Evolutionary conservation across 2,888 invertebrate genomes (phyloP), one percentile per base, ranked within the genome.

Genomic region (Nesidiocoris tenuis): DNA sequence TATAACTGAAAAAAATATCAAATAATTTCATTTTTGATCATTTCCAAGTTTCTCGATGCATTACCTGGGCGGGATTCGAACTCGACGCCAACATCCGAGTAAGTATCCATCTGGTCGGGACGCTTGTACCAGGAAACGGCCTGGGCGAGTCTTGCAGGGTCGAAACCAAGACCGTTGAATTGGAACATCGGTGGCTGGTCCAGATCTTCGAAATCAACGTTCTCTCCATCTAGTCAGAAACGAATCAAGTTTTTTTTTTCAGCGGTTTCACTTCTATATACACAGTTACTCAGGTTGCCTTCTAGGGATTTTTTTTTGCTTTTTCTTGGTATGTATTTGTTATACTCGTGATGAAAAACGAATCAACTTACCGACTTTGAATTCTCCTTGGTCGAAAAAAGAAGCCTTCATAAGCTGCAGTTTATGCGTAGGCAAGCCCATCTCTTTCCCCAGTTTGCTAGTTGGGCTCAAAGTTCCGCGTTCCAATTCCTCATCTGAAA

Each of bases 331-430:
- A n/a, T n/a, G n/a, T n/a, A n/a, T n/a, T n/a, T n/a, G n/a, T n/a
- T n/a, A n/a, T n/a, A n/a, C n/a, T n/a, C n/a, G n/a, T n/a, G n/a
- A n/a, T n/a, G n/a, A n/a, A n/a, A n/a, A n/a, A n/a, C n/a, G n/a
- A n/a, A n/a, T 39, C 5, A 7, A 63, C 65, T 56, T 64, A 78
- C 78, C 78, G 19, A 79, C 72, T 66, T 77, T 76, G 21, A 78
- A 61, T 22, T 78, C 76, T 2, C 61, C 67, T 9, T 61, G 75
- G 24, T 78, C 77, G 66, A 78, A 94, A 68, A 94, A 87, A 0
- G 91, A 92, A 0, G 92, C 92, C 83, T 94, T 94, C 93, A 94
- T 94, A 0, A 93, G 84, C 81, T 94, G 93, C 25, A 93, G 86
- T 80, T 88, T 89, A 79, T 91, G 90, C 17, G 90, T 86, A 79